Evolutionary conservation across 2,113 vertebrate genomes (phyloP).

Genomic region (Melanocharis versteri): DNA sequence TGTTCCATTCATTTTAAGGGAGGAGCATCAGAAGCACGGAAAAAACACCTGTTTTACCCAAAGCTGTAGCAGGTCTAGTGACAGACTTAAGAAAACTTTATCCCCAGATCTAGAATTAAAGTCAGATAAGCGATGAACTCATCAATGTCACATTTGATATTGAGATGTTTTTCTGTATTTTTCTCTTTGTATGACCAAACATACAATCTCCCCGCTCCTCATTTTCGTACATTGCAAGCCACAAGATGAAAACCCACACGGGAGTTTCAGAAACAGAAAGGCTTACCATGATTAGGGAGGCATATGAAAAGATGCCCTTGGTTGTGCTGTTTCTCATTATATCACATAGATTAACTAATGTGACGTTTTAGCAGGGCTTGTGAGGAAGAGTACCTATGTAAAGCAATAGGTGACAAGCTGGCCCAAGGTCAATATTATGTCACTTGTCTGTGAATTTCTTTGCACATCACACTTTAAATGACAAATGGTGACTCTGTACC

Average conservation of each 20-base stretch:
- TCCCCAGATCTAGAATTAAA: background rate
- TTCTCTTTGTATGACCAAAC: background rate
- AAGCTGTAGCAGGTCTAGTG: background rate
- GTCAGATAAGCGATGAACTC: background rate
- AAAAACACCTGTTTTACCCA: background rate
- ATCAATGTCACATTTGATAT: background rate
- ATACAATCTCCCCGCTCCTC: background rate
- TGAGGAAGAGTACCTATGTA: background rate
- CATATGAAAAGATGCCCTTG: background rate
- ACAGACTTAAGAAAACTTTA: background rate
- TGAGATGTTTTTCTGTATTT: background rate
- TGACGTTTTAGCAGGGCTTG: background rate
- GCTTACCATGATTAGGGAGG: background rate
- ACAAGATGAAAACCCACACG: background rate
- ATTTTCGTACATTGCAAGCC: background rate
- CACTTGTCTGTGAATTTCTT: background rate
- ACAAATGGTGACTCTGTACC: background rate
- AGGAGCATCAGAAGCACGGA: background rate
- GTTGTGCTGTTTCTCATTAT: background rate
- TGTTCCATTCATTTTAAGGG: background rate
- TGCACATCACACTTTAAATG: background rate
- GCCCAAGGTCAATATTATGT: background rate
- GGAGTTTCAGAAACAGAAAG: background rate
- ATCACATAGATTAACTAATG: background rate
- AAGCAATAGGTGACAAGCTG: background rate